Evolutionary conservation across 2,888 invertebrate genomes (phyloP).

Genomic region (Piscicola geometra): DNA sequence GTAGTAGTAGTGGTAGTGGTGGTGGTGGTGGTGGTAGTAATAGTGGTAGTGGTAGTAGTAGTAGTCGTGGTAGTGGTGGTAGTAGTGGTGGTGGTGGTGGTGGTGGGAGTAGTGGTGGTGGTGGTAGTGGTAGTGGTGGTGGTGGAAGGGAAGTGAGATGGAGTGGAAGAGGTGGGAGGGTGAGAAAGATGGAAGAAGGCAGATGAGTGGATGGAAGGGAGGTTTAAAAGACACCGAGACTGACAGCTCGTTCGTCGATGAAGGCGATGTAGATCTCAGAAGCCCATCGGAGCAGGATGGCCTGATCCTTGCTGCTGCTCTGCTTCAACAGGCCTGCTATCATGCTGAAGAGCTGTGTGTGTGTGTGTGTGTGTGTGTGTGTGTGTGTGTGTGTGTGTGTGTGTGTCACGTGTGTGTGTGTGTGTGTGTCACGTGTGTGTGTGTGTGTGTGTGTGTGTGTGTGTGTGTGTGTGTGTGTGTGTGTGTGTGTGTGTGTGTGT

Average conservation of each 20-base stretch:
- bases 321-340: not conserved
- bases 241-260: slow-evolving; percentile 51
- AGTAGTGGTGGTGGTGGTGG: not conserved
- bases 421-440: too few species aligned
- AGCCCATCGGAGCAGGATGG: slow-evolving; percentile 68
- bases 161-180: not conserved
- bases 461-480: too few species aligned
- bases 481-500: too few species aligned
- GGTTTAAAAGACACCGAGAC: too few species aligned
- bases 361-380: too few species aligned
- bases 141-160: not conserved
- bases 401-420: too few species aligned
- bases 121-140: not conserved
- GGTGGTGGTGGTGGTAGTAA: not conserved
- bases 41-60: not conserved
- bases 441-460: too few species aligned
- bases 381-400: not conserved
- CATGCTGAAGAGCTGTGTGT: slow-evolving; percentile 5
- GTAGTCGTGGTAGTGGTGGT: not conserved
- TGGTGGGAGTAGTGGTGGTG: not conserved
- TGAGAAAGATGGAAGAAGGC: too few species aligned
- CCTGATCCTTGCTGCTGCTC: slow-evolving; percentile 6
- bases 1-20: not conserved
- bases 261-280: slow-evolving; percentile 97
- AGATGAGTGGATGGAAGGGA: too few species aligned